Evolutionary conservation across 2,888 invertebrate species (phyloP).

Genomic region (Dolichomitus sp.): DNA sequence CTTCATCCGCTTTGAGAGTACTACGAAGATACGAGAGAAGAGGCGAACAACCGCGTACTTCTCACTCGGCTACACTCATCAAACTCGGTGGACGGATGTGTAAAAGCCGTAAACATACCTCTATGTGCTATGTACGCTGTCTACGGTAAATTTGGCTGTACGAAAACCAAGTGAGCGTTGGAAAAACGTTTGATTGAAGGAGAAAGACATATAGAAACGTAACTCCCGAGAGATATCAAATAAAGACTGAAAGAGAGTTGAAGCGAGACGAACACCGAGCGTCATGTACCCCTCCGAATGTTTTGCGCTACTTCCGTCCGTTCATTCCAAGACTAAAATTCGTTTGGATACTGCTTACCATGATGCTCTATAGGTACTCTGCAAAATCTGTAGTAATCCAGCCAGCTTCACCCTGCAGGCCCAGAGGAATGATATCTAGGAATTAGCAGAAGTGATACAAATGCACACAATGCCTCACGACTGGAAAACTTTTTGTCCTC

Average conservation of each 20-base stretch:
- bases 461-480: slow-evolving; percentile 9
- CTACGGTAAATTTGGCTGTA: not conserved
- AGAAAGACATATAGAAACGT: not conserved
- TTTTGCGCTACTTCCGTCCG: not conserved
- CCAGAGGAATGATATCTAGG: not conserved
- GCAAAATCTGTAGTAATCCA: slow-evolving; percentile 3
- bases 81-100: slow-evolving; percentile 13
- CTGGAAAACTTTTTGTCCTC: slow-evolving; percentile 30
- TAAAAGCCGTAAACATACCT: slow-evolving; percentile 40
- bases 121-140: not conserved
- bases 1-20: slow-evolving; percentile 49
- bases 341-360: slow-evolving; percentile 3
- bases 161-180: slow-evolving; percentile 5
- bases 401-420: not conserved
- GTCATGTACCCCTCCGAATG: not conserved
- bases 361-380: not conserved
- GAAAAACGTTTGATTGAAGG: slow-evolving; percentile 30
- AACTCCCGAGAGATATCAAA: not conserved
- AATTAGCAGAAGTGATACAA: slow-evolving; percentile 18
- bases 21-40: slow-evolving; percentile 13
- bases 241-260: not conserved
- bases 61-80: slow-evolving; percentile 1
- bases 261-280: not conserved
- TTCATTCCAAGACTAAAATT: not conserved
- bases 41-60: slow-evolving; percentile 25